phyloP scores from a whole-genome alignment of 2,797 vertebrate species.

The Molothrus ater region DNA sequence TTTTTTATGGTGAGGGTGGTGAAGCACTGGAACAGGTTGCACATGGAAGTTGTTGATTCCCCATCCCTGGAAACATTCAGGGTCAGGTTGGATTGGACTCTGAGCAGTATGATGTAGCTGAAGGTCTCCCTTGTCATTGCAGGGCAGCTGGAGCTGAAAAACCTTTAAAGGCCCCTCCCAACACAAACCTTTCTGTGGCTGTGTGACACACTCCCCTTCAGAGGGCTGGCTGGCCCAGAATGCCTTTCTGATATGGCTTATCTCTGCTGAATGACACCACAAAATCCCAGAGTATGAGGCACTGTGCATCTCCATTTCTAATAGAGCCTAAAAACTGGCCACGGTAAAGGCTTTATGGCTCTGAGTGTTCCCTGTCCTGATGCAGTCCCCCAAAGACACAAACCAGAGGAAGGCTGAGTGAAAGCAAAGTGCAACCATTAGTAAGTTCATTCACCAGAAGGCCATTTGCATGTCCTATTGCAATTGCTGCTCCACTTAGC shows the following conservation, averaged over 20 bases:
- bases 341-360: background rate
- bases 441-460: background rate
- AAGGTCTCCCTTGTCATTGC: background rate
- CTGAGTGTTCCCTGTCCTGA: background rate
- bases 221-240: constrained; percentile 7
- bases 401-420: background rate
- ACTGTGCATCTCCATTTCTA: background rate
- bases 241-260: constrained; percentile 39
- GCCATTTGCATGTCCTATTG: background rate
- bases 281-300: accelerated
- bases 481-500: background rate
- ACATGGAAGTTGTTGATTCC: background rate
- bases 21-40: background rate
- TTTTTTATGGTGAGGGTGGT: background rate
- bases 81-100: background rate
- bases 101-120: background rate
- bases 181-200: background rate
- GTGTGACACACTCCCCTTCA: background rate
- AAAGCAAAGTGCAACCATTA: background rate
- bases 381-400: background rate
- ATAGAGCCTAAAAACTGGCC: background rate
- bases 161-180: background rate
- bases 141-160: background rate
- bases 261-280: background rate
- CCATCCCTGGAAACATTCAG: background rate